Conservation (phyloP, 2,797 vertebrate species). For the Oryzias dopingdopingensis region DNA sequence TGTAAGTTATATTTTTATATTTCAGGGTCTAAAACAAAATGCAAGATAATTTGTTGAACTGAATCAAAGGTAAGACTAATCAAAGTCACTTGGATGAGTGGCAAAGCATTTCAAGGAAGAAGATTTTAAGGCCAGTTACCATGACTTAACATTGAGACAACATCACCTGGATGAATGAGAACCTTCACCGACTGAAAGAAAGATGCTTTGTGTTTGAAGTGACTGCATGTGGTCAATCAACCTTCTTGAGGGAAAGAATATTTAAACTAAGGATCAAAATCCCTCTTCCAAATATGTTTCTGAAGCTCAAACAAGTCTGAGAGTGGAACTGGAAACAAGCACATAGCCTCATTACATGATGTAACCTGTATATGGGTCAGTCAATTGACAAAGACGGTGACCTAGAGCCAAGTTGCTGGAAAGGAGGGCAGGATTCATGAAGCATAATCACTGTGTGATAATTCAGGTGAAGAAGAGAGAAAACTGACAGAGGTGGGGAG, state of each 20-base stretch:
- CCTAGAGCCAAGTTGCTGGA: conserved; percentile 13
- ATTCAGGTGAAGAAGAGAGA: conserved; percentile 18
- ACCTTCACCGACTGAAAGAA: no score
- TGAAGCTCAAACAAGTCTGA: conserved; percentile 8
- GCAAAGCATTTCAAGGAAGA: no score
- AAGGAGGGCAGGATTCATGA: conserved; percentile 13
- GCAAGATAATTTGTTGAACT: no score
- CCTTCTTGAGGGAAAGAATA: not conserved
- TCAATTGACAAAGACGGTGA: conserved; percentile 23
- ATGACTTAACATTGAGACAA: no score
- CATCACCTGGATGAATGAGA: no score
- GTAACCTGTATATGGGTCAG: conserved; percentile 25
- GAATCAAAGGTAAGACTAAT: no score
- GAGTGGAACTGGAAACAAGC: conserved; percentile 17
- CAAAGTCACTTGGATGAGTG: no score
- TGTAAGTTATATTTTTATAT: no score
- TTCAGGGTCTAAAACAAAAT: no score
- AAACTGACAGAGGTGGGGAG: conserved; percentile 7
- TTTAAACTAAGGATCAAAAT: not conserved
- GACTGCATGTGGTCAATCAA: not conserved
- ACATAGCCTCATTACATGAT: conserved; percentile 16
- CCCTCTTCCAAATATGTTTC: not conserved
- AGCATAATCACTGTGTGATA: conserved; percentile 10
- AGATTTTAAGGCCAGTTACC: no score
- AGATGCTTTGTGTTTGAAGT: no score